Base-by-base conservation (phyloP, 2,797 vertebrate genomes). In the Parauchenoglanis punctatus region DNA sequence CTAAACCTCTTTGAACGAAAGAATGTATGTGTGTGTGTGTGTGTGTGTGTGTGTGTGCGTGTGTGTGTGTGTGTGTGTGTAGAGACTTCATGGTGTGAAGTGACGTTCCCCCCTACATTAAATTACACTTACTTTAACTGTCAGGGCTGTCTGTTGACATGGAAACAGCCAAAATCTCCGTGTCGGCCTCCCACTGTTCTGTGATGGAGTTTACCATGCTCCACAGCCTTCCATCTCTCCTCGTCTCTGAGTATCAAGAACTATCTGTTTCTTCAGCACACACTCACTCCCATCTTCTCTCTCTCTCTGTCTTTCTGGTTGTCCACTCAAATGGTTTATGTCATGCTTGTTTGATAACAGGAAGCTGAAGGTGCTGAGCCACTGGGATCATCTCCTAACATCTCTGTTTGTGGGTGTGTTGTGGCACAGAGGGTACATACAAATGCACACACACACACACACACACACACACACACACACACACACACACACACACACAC, bases 1-100 rank as follows among this genome's bases (percentile, higher is more conserved):
- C 92, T 89, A 91, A 94, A 94, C 93, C 94, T 25, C 95, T 91
- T 90, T 87, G 92, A 93, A 94, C 91, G 93, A 93, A 95, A 92
- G 93, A 89, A 68, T 58, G 68, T 40, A 2, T 76, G 28, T 76
- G 28, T 40, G 52, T 68, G 85, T 54, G 67, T 85, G 87, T 56
- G 83, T 81, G 65, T 65, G 84, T 25, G 56, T 76, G 77, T 70
- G 46, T 75, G 28, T 59, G 35, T 28, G 40, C 52, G 68, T 75
- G 44, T 65, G 84, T 31, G 75, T 85, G 76, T 85, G 67, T 65
- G 40, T 61, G 68, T 58, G 49, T 65, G 76, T 80, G 85, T 89
- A 58, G 80, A 87, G 86, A 83, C 81, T 88, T 85, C 54, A 84
- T 88, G 82, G 83, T 83, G 75, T 56, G 87, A 82, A 87, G 77